Evolutionary conservation across 2,113 vertebrate species (phyloP), one percentile per base, ranked within the genome.

Genomic region (Nesoenas mayeri): DNA sequence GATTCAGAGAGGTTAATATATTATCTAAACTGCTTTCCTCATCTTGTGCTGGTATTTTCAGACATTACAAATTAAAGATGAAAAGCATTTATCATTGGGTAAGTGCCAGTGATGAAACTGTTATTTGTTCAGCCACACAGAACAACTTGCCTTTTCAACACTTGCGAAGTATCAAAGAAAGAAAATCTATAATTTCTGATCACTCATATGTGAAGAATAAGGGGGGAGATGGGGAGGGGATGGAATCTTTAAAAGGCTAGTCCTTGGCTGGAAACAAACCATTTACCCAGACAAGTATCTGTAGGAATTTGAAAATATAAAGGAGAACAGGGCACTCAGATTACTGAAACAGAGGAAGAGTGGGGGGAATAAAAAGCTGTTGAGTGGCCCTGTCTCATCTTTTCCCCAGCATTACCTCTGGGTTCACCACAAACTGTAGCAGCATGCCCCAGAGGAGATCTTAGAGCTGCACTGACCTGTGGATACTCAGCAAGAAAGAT

Each of bases 61-160:
- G 71, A 69, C 6, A 78, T 90, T 48, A 85, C 60, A 91, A 89
- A 73, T 89, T 79, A 92, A 87, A 96, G 15, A 66, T n/a, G 61
- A 85, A 78, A 38, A 83, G 11, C 56, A 79, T 79, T 88, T 84
- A 50, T 85, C 83, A 48, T 34, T 26, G 1, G 28, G 38, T 80
- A 93, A 91, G 56, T 65, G 28, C 44, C 29, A 70, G 61, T 40
- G 47, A 86, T 32, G 47, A 91, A 90, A 84, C 24, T 67, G 51
- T 72, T 62, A 70, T 92, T 93, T 94, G 85, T 77, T 94, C 78
- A 85, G 80, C 64, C 53, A 71, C 67, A 80, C 2, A 91, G 75
- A 88, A 79, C 11, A 26, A 64, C 31, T 65, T 80, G 36, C 9
- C 40, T 94, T 83, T 96, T 89, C 50, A 94, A 79, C 36, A 34